These are phyloP conservation scores for Apotomis betuletana DNA, from an alignment of 2,888 invertebrate species.

Conservation along the genomic window DNA sequence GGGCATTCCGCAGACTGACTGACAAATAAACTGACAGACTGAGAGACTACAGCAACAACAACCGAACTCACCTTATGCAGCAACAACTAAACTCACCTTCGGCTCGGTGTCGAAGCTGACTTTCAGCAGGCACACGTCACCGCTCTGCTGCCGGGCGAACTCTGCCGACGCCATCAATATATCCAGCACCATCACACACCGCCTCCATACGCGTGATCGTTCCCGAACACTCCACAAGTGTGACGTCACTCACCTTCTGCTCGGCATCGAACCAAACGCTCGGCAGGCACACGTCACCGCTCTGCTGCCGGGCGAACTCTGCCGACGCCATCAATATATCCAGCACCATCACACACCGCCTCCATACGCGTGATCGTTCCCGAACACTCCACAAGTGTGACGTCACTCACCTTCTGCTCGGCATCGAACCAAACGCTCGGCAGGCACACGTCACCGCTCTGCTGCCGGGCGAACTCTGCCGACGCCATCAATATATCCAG, in stretches of 20 bases:
- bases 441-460: conserved; percentile 88
- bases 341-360: conserved; percentile 88
- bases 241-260: conserved; percentile 31
- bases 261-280: conserved; percentile 80
- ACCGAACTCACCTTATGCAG: too few species aligned
- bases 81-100: background rate
- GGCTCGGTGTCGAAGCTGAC: conserved; percentile 76
- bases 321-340: conserved; percentile 94
- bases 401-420: conserved; percentile 47
- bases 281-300: conserved; percentile 87
- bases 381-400: conserved; percentile 86
- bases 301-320: conserved; percentile 86
- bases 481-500: conserved; percentile 94
- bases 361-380: conserved; percentile 91
- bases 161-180: conserved; percentile 92
- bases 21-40: too few species aligned
- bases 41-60: too few species aligned
- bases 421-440: conserved; percentile 85
- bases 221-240: conserved; percentile 89
- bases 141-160: conserved; percentile 87
- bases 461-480: conserved; percentile 89
- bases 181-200: conserved; percentile 92
- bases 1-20: too few species aligned
- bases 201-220: conserved; percentile 89
- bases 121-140: conserved; percentile 78